Evolutionary conservation across 2,888 invertebrate genomes (phyloP).

Genomic region (Drosophila macrospina): DNA sequence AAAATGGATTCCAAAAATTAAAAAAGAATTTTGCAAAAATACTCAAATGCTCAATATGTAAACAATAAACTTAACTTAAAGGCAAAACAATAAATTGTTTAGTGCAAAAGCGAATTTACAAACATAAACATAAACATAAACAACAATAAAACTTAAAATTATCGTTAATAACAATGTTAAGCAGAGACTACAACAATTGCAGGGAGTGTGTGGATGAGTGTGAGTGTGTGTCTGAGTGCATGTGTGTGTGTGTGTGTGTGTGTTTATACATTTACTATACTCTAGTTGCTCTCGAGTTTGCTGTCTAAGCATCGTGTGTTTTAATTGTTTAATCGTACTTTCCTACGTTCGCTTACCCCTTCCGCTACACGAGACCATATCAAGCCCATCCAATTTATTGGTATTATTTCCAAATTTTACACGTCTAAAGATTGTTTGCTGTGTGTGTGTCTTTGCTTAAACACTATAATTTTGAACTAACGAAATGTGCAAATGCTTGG

Average conservation of each 20-base stretch:
- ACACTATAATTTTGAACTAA: constrained; percentile 22
- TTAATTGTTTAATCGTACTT: too few species aligned
- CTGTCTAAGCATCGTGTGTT: constrained; percentile 1
- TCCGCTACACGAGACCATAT: constrained; percentile 32
- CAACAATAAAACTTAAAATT: not conserved
- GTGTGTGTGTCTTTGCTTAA: not conserved
- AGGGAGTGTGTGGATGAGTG: too few species aligned
- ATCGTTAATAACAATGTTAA: not conserved
- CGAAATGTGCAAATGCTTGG: constrained; percentile 1
- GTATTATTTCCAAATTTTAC: not conserved
- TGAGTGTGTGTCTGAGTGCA: too few species aligned
- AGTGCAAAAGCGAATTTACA: constrained; percentile 13
- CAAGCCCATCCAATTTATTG: constrained; percentile 36
- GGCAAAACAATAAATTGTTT: constrained; percentile 27
- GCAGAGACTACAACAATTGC: not conserved
- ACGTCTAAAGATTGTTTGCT: not conserved
- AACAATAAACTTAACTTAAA: constrained; percentile 18
- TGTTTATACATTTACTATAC: too few species aligned
- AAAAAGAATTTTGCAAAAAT: constrained; percentile 42
- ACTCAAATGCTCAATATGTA: constrained; percentile 36
- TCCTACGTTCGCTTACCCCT: constrained; percentile 31
- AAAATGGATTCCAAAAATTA: constrained; percentile 52
- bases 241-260: too few species aligned
- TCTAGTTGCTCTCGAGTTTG: constrained; percentile 3
- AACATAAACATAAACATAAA: constrained; percentile 6